Percentiles rank a stretch among this genome's conserved stretches.
These are phyloP conservation scores for Drosophila nigromelanica DNA, from an alignment of 1,140 invertebrate species.

Conservation along the genomic window DNA sequence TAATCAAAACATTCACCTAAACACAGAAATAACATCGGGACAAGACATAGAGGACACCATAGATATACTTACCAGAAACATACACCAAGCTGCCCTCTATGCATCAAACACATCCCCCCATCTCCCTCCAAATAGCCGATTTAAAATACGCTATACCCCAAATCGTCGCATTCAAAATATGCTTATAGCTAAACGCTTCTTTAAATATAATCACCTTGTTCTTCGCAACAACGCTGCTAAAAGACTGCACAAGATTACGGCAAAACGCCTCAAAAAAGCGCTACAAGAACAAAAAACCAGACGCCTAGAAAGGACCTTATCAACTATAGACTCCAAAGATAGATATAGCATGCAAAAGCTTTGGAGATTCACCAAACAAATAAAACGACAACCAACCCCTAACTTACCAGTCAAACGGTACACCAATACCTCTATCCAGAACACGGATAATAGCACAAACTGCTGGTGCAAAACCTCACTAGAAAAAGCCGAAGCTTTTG, in stretches of 20 bases:
- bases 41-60: slow-evolving; percentile 15
- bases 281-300: not conserved
- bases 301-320: not conserved
- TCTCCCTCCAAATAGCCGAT: not conserved
- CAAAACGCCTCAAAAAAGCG: not conserved
- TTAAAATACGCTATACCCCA: not conserved
- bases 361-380: slow-evolving; percentile 1
- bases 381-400: too few species aligned
- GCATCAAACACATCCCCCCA: not conserved
- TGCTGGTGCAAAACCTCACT: not conserved
- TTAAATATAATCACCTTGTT: slow-evolving; percentile 5
- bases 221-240: not conserved
- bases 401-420: too few species aligned
- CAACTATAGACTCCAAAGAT: not conserved
- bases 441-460: too few species aligned
- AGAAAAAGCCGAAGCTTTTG: not conserved
- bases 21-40: not conserved
- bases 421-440: too few species aligned
- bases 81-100: slow-evolving; percentile 1
- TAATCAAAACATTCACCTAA: not conserved
- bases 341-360: slow-evolving; percentile 9
- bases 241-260: not conserved
- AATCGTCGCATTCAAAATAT: slow-evolving; percentile 1
- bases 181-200: not conserved
- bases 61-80: not conserved